These are phyloP conservation scores for Drosophila eugracilis DNA, from an alignment of 1,140 invertebrate genomes.

Conservation along the genomic window DNA sequence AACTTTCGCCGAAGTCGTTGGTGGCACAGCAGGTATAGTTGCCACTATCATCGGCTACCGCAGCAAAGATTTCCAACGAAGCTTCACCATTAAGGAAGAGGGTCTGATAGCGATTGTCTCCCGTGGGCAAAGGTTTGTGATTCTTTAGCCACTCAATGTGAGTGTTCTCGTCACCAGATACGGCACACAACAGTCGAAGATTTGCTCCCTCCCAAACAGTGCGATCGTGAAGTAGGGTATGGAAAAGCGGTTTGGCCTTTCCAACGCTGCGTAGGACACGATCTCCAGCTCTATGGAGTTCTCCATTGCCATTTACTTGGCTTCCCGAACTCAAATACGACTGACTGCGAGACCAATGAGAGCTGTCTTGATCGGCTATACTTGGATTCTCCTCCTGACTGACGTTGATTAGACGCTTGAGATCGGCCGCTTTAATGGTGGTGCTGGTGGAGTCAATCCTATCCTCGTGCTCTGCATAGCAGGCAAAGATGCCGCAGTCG, in stretches of 20 bases:
- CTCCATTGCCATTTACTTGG: conserved; percentile 63
- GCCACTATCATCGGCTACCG: conserved; percentile 88
- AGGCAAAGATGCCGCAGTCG: conserved; percentile 89
- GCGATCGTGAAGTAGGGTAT: conserved; percentile 91
- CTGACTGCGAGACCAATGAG: conserved; percentile 15
- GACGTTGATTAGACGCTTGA: conserved; percentile 66
- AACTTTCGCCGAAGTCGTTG: conserved; percentile 90
- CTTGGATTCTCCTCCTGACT: conserved; percentile 21
- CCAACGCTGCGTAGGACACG: conserved; percentile 65
- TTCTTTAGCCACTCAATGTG: conserved; percentile 94
- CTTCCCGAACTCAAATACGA: conserved; percentile 4
- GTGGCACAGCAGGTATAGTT: conserved; percentile 91
- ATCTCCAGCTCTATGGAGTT: conserved; percentile 82
- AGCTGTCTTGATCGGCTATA: conserved; percentile 2
- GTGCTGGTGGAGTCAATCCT: conserved; percentile 75
- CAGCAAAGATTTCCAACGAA: conserved; percentile 90
- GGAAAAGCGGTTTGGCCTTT: conserved; percentile 90
- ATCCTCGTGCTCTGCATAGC: conserved; percentile 86
- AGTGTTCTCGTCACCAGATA: conserved; percentile 92
- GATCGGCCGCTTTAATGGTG: conserved; percentile 60
- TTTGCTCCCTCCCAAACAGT: conserved; percentile 90
- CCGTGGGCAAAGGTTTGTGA: conserved; percentile 86
- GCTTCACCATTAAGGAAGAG: conserved; percentile 89
- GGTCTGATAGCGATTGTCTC: conserved; percentile 86
- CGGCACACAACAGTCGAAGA: conserved; percentile 93